Base-by-base conservation (phyloP, 2,113 vertebrate species). In the Clinocottus analis region DNA sequence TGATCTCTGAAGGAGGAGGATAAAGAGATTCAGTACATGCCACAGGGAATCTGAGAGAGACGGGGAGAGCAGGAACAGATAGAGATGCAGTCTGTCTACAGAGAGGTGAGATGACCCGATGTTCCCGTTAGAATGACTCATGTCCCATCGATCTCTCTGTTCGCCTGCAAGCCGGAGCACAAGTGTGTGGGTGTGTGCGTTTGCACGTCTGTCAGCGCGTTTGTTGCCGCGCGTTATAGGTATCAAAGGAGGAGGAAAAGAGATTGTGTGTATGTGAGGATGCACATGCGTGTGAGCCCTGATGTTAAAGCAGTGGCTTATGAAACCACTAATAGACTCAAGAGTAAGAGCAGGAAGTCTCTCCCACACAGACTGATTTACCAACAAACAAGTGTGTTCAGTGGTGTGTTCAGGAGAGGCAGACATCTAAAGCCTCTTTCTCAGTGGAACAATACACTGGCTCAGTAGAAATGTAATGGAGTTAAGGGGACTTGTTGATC, bases 81-180 rank as follows among this genome's bases (percentile, higher is more conserved):
- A 23, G 53, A 41, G 63, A 70, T 75, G 67, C 39, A 29, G 53
- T 43, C 49, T 23, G 84, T 85, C 73, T 74, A 1, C 33, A 60
- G 75, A 75, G 83, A 83, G 70, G 70, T 74, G 64, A 77, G 47
- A 58, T 65, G 79, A 82, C 76, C 73, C 17, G 17, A 56, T 77
- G 72, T 53, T 79, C 43, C 80, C 31, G 55, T 72, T 35, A 65
- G 49, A 80, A 89, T 87, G 83, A 89, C 65, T 92, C 72, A 79
- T 73, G 78, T 80, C 76, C 74, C 89, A 81, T 79, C 65, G 81
- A 85, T 83, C 65, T 49, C 49, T 63, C 39, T 66, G 61, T 78
- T 71, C 13, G 14, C 17, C 43, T 5, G 71, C 53, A 25, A 69
- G 66, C 27, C 25, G 9, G n/a, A 79, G 62, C 33, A 16, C 61